Evolutionary conservation across 2,888 invertebrate species (phyloP), one percentile per base, ranked within the genome.

Genomic region (Volucella inflata): DNA sequence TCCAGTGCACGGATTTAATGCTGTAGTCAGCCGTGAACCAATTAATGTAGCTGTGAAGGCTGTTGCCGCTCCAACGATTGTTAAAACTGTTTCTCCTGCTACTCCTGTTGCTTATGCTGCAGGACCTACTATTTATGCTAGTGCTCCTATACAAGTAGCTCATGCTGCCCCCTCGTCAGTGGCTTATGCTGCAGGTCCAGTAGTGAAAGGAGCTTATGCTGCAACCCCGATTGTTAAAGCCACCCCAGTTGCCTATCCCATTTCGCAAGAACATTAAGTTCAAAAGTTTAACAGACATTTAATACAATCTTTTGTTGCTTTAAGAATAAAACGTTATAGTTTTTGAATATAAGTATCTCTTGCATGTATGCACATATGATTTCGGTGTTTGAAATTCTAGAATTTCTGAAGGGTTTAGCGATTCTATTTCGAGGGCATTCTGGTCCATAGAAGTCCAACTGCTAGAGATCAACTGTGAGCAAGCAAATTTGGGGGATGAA

Each of bases 1-100:
- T 87, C 88, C 90, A 12, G 90, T 90, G 84, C 91, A 91, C 82
- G 93, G 93, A 87, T 93, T 93, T 90, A 93, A 93, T 87, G 93
- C 93, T 65, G 90, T 93, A 51, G 93, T 93, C 12, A 90, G 90
- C 88, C 92, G 90, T 77, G 92, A 92, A 89, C 91, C 91, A 46
- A 44, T 88, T 3, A 84, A 38, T 59, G 77, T 87, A 51, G 81
- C 70, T 38, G 71, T 76, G 3, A 78, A 76, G 14, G 65, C 74
- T 59, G 87, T 87, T 51, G 82, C 87, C 12, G 70, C 81, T 10
- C 65, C 79, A 12, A 51, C 62, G 46, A 60, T 70, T 0, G 72
- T 71, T 4, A 70, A 74, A 12, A 38, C 65, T 64, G 82, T 85
- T 40, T 70, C 84, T 30, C 44, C 80, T 8, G 21, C 78, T 9